phyloP scores from a whole-genome alignment of 2,888 invertebrate species.

The Eugnorisma glareosa region DNA sequence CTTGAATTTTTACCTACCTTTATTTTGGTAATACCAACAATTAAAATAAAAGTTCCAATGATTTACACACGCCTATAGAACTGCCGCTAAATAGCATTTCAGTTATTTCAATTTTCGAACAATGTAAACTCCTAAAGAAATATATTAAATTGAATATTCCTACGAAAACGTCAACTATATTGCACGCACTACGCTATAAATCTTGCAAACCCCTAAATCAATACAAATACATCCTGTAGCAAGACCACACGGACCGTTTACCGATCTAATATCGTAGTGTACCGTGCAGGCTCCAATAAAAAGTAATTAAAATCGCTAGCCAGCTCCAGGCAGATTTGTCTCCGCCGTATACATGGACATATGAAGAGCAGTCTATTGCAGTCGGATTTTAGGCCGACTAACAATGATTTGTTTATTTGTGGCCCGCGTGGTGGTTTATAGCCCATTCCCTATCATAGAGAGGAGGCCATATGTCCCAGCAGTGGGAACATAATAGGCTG shows the following conservation, averaged over 20 bases:
- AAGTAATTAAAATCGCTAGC: slow-evolving; percentile 82
- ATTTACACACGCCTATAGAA: too few species aligned
- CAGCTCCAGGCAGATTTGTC: slow-evolving; percentile 75
- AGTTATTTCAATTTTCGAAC: too few species aligned
- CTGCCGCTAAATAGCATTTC: too few species aligned
- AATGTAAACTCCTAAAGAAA: background rate
- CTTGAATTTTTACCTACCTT: too few species aligned
- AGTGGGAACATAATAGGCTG: too few species aligned
- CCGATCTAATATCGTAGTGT: slow-evolving; percentile 69
- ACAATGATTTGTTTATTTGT: background rate
- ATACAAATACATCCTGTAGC: slow-evolving; percentile 20
- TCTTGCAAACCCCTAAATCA: background rate
- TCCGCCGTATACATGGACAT: slow-evolving; percentile 67
- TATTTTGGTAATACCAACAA: too few species aligned
- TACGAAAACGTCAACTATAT: background rate
- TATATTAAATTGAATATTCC: background rate
- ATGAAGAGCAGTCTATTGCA: slow-evolving; percentile 33
- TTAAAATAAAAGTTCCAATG: too few species aligned
- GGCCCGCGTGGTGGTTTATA: too few species aligned
- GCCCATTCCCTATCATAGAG: too few species aligned
- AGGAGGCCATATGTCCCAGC: too few species aligned
- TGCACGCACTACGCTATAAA: background rate
- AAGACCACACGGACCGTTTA: slow-evolving; percentile 36
- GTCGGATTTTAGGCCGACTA: background rate
- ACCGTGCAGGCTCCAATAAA: slow-evolving; percentile 75